Conservation (phyloP, 2,888 invertebrate genomes). For the Dolichopus griseipennis region DNA sequence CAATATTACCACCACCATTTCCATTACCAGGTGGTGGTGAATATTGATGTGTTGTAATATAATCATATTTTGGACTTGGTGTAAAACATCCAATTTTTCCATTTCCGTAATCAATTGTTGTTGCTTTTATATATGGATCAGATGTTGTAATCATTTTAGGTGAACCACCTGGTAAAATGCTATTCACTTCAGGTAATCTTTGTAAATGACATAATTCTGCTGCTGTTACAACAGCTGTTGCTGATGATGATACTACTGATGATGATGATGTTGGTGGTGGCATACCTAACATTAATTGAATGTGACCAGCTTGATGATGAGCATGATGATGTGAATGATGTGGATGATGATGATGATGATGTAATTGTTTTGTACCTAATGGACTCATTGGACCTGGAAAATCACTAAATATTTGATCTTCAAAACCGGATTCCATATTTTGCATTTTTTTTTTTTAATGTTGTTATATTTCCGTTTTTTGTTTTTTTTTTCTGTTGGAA, state of each 20-base stretch:
- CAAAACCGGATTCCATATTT: conserved; percentile 62
- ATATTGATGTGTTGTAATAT: conserved; percentile 34
- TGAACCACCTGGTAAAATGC: conserved; percentile 37
- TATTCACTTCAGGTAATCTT: conserved; percentile 42
- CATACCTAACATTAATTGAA: conserved; percentile 61
- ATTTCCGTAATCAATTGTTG: conserved; percentile 30
- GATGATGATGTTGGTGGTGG: conserved; percentile 18
- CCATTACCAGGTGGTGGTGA: conserved; percentile 20
- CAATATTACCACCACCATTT: conserved; percentile 17
- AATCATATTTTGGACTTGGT: conserved; percentile 42
- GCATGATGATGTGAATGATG: conserved; percentile 35
- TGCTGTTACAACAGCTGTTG: conserved; percentile 15
- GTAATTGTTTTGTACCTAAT: conserved; percentile 38
- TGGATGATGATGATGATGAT: conserved; percentile 17
- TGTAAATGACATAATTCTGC: conserved; percentile 33
- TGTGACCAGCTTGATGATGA: conserved; percentile 40
- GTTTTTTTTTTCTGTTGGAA: neutral
- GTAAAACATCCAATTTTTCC: conserved; percentile 41
- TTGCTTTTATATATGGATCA: conserved; percentile 32
- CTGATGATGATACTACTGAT: conserved; percentile 10
- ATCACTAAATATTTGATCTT: conserved; percentile 72
- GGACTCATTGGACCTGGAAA: conserved; percentile 54
- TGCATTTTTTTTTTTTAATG: neutral
- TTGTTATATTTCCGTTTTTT: neutral
- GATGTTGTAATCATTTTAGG: conserved; percentile 30